A percentile compares a stretch with the other conserved stretches of the same genome.
These are phyloP conservation scores for Caenorhabditis drosophilae DNA, from an alignment of 2,888 invertebrate genomes.

Conservation along the genomic window DNA sequence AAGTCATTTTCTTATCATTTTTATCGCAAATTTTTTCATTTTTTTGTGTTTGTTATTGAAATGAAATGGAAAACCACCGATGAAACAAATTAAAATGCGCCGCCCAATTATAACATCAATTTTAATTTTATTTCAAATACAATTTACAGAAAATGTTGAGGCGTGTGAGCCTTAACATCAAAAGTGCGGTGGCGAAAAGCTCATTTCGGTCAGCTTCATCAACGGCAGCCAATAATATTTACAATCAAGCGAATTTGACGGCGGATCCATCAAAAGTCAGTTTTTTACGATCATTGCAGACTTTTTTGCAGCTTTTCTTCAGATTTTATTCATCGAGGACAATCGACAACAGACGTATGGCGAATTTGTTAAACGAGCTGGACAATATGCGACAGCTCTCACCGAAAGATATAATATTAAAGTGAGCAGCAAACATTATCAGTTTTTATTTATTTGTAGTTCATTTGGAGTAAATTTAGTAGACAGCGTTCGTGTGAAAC, in stretches of 20 bases:
- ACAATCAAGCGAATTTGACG: slow-evolving; percentile 27
- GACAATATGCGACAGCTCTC: slow-evolving; percentile 57
- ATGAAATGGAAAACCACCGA: no score
- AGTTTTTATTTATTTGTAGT: no score
- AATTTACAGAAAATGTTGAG: slow-evolving; percentile 34
- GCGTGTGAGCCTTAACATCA: no score
- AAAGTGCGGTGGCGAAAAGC: no score
- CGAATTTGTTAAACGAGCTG: slow-evolving; percentile 55
- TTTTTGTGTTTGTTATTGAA: no score
- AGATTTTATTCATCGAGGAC: slow-evolving; percentile 45
- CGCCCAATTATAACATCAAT: no score
- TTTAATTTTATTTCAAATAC: no score
- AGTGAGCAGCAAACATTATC: slow-evolving; percentile 29
- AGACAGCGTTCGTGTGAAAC: no score
- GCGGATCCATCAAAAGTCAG: slow-evolving; percentile 27
- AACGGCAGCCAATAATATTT: slow-evolving; percentile 30
- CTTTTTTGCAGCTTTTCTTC: slow-evolving; percentile 2
- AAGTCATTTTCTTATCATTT: no score
- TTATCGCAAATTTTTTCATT: no score
- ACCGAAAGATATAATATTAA: slow-evolving; percentile 53
- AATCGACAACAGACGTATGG: slow-evolving; percentile 47
- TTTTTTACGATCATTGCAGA: neutral
- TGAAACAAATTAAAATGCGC: no score
- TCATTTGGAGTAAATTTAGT: no score
- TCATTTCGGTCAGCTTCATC: slow-evolving; percentile 15